Percentiles rank a stretch among this genome's conserved stretches.
phyloP scores from a whole-genome alignment of 2,888 invertebrate species.

The Ypsolopha scabrella region DNA sequence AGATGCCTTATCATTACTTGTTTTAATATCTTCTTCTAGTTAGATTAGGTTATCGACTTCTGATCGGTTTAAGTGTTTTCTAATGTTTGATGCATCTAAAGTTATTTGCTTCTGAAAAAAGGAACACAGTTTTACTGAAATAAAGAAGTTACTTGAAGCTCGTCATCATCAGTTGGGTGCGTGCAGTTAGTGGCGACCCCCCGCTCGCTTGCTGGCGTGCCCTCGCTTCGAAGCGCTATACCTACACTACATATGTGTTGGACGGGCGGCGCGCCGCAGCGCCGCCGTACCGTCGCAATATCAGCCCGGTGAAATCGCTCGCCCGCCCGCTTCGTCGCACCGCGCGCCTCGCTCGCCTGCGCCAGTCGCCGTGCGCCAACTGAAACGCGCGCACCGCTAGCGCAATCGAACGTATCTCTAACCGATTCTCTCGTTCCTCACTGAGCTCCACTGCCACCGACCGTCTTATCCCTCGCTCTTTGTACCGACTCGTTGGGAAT shows the following conservation, averaged over 20 bases:
- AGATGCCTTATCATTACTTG: no score
- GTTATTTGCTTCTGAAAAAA: no score
- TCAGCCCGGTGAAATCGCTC: constrained; percentile 69
- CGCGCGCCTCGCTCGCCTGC: constrained; percentile 60
- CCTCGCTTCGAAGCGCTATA: constrained; percentile 45
- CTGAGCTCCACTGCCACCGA: constrained; percentile 26
- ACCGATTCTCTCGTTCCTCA: constrained; percentile 43
- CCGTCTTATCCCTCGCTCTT: constrained; percentile 23
- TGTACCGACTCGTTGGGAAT: constrained; percentile 33
- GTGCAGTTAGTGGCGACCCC: constrained; percentile 48
- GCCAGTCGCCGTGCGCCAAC: constrained; percentile 70
- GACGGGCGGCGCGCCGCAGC: constrained; percentile 29
- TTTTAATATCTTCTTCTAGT: no score
- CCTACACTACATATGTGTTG: constrained; percentile 17
- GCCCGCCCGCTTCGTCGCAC: constrained; percentile 56
- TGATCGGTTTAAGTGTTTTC: no score
- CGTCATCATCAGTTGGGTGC: constrained; percentile 32
- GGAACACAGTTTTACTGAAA: not conserved
- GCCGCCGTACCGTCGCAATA: constrained; percentile 61
- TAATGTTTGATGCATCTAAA: no score
- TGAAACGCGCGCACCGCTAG: constrained; percentile 68
- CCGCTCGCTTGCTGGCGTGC: constrained; percentile 47
- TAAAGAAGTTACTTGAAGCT: constrained; percentile 5
- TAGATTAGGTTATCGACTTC: no score
- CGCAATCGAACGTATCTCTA: constrained; percentile 58